Evolutionary conservation across 2,113 vertebrate genomes (phyloP), one percentile per base, ranked within the genome.

Genomic region (Numida meleagris): DNA sequence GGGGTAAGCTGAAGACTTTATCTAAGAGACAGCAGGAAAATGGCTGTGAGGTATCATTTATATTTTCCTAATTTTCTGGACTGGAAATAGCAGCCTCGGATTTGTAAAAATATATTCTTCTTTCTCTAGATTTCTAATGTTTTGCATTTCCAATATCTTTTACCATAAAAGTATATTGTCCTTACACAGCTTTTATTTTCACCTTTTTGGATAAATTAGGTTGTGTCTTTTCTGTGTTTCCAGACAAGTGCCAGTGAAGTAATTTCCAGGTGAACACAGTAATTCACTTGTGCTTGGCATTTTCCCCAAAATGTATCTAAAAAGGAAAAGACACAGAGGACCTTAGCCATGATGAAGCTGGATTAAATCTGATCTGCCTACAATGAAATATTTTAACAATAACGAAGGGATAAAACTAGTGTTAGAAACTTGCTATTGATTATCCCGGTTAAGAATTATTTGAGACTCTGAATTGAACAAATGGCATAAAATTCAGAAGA

Each of bases 171-270:
- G 71, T 80, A 70, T 65, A 77, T 87, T 94, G 92, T 68, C 38
- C 58, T 97, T 95, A 76, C 96, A 81, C 15, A 86, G 48, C 33
- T 76, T 29, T 87, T 90, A 93, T 80, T 95, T 97, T 96, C 84
- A 94, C 88, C 89, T 97, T 97, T 96, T 96, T 96, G 82, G 58
- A 82, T 95, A 65, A 96, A 84, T 97, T 96, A 97, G 36, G 42
- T 71, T 78, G 63, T 34, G 65, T 12, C 57, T 96, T 62, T 84
- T 92, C 66, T 67, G 38, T 87, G 53, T 66, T 81, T 51, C 75
- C 86, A 93, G 91, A 90, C 46, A 81, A 95, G 70, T 94, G 51
- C n/a, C 75, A 93, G 89, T 68, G 79, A 86, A 94, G 94, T 90
- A 87, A 93, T 89, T 95, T 89, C 81, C 86, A 83, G 71, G 74